A percentile compares a stretch with the other conserved stretches of the same genome.
phyloP scores from a whole-genome alignment of 2,113 vertebrate species.

The Girardinichthys multiradiatus region DNA sequence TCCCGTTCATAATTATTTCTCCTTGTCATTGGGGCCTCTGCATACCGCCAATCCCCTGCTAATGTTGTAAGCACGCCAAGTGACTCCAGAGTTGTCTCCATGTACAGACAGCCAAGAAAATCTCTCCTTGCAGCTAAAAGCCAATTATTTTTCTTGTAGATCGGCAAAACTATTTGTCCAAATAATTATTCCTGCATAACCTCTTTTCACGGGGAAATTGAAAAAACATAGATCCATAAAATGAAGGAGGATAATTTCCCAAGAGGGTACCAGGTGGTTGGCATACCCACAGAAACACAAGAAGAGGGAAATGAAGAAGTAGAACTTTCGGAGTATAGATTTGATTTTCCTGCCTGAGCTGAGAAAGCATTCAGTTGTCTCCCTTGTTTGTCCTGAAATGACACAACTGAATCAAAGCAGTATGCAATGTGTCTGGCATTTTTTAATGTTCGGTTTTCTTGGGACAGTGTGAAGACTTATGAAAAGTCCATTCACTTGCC shows the following conservation, averaged over 20 bases:
- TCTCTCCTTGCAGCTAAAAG: constrained; percentile 70
- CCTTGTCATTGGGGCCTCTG: constrained; percentile 74
- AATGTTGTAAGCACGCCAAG: constrained; percentile 75
- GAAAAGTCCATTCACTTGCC: not conserved
- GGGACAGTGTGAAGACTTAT: not conserved
- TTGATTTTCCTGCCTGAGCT: constrained; percentile 5
- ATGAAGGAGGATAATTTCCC: constrained; percentile 45
- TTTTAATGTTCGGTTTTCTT: not conserved
- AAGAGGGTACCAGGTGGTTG: constrained; percentile 28
- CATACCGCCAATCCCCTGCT: constrained; percentile 71
- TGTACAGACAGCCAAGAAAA: constrained; percentile 70
- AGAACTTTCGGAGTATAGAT: constrained; percentile 14
- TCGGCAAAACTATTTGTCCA: constrained; percentile 69
- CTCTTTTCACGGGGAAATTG: constrained; percentile 59
- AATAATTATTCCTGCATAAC: constrained; percentile 66
- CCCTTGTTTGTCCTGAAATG: not conserved
- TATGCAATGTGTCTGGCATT: not conserved
- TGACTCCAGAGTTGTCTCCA: constrained; percentile 62
- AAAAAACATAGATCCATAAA: constrained; percentile 50
- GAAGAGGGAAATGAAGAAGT: constrained; percentile 30
- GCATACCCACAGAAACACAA: constrained; percentile 43
- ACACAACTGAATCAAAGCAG: not conserved
- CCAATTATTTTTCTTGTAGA: constrained; percentile 71
- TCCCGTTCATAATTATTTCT: constrained; percentile 81
- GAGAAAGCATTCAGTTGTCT: constrained; percentile 20